These are phyloP conservation scores for Subanguina moxae DNA, from an alignment of 1,140 invertebrate species.

Conservation along the genomic window DNA sequence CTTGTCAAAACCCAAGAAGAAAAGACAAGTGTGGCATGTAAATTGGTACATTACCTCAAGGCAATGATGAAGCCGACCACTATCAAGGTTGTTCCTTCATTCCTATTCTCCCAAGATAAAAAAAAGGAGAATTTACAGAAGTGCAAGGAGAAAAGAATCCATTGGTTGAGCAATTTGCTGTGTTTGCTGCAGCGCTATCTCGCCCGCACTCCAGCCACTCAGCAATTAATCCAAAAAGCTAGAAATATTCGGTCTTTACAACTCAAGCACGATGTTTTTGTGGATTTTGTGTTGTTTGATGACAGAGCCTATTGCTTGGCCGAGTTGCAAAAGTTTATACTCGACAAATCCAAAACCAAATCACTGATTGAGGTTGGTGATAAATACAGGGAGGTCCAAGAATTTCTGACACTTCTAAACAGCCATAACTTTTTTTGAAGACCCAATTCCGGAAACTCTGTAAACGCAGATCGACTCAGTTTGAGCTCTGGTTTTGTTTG, in stretches of 20 bases:
- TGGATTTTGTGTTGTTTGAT: constrained; percentile 15
- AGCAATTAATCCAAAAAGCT: constrained; percentile 4
- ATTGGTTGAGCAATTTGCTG: constrained; percentile 25
- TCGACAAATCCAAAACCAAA: constrained; percentile 11
- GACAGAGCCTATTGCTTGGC: constrained; percentile 5
- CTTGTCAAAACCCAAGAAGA: constrained; percentile 25
- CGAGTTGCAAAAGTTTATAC: constrained; percentile 17
- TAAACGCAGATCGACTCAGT: too few relatives aligned
- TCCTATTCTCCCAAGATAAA: neutral
- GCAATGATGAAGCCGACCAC: constrained; percentile 13
- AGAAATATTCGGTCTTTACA: constrained; percentile 19
- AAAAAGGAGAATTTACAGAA: constrained; percentile 12
- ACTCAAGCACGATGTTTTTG: constrained; percentile 16
- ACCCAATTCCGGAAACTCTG: too few relatives aligned
- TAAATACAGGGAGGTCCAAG: too few relatives aligned
- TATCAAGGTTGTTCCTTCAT: constrained; percentile 14
- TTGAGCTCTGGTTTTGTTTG: too few relatives aligned
- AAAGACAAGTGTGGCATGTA: constrained; percentile 9
- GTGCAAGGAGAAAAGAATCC: constrained; percentile 3
- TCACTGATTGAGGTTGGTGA: constrained; percentile 14
- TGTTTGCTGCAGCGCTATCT: constrained; percentile 23
- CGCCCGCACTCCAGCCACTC: neutral
- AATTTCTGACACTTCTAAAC: too few relatives aligned
- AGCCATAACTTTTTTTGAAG: too few relatives aligned
- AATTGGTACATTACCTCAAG: constrained; percentile 22